Evolutionary conservation across 2,888 invertebrate genomes (phyloP).

Genomic region (Eretmocerus hayati): DNA sequence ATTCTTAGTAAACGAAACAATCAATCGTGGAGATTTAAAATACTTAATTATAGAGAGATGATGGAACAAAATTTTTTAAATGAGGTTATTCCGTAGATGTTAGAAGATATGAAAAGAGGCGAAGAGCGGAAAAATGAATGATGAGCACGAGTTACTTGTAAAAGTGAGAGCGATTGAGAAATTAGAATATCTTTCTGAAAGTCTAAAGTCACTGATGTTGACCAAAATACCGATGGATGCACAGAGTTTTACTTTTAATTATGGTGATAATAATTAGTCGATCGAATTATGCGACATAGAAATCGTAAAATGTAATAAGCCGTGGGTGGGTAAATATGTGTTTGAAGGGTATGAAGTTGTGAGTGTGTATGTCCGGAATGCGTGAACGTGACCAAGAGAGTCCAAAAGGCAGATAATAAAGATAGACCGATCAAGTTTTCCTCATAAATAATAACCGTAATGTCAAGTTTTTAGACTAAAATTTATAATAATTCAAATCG

Average conservation of each 20-base stretch:
- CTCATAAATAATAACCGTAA: constrained; percentile 16
- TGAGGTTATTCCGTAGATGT: constrained; percentile 5
- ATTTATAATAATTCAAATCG: constrained; percentile 17
- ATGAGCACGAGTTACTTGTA: constrained; percentile 1
- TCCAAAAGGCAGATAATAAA: constrained; percentile 8
- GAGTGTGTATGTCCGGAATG: background rate
- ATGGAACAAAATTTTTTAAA: constrained; percentile 11
- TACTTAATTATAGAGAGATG: constrained; percentile 4
- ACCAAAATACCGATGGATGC: constrained; percentile 6
- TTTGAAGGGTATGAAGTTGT: background rate
- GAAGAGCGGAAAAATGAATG: background rate
- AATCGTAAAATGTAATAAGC: background rate
- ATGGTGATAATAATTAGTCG: constrained; percentile 19
- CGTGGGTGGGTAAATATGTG: background rate
- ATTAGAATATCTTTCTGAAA: background rate
- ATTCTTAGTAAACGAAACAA: constrained; percentile 11
- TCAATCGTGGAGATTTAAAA: constrained; percentile 10
- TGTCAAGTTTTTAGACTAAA: constrained; percentile 19
- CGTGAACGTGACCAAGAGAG: background rate
- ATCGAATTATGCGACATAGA: constrained; percentile 13
- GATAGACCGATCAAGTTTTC: constrained; percentile 12
- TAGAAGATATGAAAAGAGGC: background rate
- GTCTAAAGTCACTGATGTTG: background rate
- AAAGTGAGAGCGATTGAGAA: constrained; percentile 1
- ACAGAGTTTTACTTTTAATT: constrained; percentile 21